Conservation (phyloP, 2,797 vertebrate species). For the Peromyscus melanophrys region DNA sequence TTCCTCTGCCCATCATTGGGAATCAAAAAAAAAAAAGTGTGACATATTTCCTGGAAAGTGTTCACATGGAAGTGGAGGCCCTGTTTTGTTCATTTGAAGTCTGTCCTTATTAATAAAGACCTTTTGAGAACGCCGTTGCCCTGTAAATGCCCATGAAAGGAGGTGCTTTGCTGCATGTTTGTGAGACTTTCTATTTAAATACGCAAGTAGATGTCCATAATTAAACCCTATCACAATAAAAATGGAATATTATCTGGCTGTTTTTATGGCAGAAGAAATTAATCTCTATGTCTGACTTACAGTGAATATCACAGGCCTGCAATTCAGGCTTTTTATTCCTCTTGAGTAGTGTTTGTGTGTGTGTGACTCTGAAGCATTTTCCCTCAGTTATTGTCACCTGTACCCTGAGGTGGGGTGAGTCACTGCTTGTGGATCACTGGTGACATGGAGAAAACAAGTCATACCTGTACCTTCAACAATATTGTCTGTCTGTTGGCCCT, state of each 20-base stretch:
- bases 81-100: slow-evolving; percentile 55
- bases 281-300: not conserved
- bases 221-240: slow-evolving; percentile 69
- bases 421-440: not conserved
- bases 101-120: slow-evolving; percentile 59
- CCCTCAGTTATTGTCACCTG: not conserved
- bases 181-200: slow-evolving; percentile 51
- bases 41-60: slow-evolving; percentile 36
- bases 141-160: slow-evolving; percentile 69
- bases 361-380: not conserved
- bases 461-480: not conserved
- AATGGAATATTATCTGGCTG: slow-evolving; percentile 50
- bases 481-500: not conserved
- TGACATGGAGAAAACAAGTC: not conserved
- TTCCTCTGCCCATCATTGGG: not conserved
- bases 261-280: slow-evolving; percentile 61
- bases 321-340: slow-evolving; percentile 12
- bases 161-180: slow-evolving; percentile 57
- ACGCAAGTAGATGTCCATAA: slow-evolving; percentile 59
- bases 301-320: not conserved
- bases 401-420: not conserved
- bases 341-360: not conserved
- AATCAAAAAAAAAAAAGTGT: not conserved
- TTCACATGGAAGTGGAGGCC: not conserved
- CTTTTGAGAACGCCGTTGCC: slow-evolving; percentile 58